These are phyloP conservation scores for Hemibagrus wyckioides DNA, from an alignment of 2,113 vertebrate genomes.

Conservation along the genomic window DNA sequence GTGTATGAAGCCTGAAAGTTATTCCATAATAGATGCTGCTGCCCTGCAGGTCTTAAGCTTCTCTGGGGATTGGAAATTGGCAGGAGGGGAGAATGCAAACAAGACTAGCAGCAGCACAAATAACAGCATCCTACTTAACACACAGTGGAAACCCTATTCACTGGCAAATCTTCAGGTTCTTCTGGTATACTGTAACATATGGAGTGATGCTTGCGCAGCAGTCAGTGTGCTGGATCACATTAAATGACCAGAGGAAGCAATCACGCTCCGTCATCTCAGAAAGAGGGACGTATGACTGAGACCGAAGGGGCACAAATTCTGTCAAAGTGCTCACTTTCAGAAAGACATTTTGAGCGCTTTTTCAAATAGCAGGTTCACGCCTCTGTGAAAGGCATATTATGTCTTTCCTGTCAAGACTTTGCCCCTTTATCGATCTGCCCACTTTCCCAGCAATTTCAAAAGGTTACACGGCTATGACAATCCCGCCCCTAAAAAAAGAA, in stretches of 20 bases:
- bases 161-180: neutral
- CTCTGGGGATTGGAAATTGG: slow-evolving; percentile 11
- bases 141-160: neutral
- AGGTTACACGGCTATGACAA: slow-evolving; percentile 58
- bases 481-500: slow-evolving; percentile 30
- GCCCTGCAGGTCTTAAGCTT: slow-evolving; percentile 12
- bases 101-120: neutral
- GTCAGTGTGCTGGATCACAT: slow-evolving; percentile 6
- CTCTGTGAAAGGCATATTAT: slow-evolving; percentile 42
- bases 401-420: slow-evolving; percentile 51
- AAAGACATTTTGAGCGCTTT: slow-evolving; percentile 21
- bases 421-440: slow-evolving; percentile 55
- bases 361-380: slow-evolving; percentile 27
- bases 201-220: neutral
- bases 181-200: neutral
- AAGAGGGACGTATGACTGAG: slow-evolving; percentile 2
- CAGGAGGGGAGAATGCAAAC: neutral
- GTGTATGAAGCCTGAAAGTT: neutral
- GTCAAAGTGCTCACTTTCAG: slow-evolving; percentile 34
- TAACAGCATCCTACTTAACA: slow-evolving; percentile 11
- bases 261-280: slow-evolving; percentile 8
- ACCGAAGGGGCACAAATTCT: neutral
- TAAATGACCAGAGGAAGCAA: slow-evolving; percentile 11
- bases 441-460: slow-evolving; percentile 53
- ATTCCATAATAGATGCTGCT: slow-evolving; percentile 36